Base-by-base conservation (phyloP, 1,140 invertebrate genomes). In the Drosophila chauvacae region DNA sequence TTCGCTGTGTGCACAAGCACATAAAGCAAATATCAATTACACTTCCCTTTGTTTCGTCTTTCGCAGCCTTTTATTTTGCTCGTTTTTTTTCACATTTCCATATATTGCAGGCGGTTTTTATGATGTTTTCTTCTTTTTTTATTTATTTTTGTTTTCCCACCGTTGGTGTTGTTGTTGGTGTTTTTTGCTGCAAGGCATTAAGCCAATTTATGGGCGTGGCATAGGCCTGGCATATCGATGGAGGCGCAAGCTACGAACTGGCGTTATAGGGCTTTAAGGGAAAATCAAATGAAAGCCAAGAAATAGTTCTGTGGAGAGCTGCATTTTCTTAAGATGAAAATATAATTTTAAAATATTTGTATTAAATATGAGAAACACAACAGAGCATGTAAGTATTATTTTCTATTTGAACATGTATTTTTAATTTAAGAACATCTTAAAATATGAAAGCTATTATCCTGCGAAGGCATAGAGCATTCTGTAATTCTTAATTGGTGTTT, bases 11-110 rank as follows among this genome's bases (percentile, higher is more conserved):
- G 69, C 64, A 68, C 62, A 44, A 56, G 64, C 48, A 71, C 64
- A 78, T 81, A 81, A 85, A 78, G 81, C 64, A 85, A 85, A 85
- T 85, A 85, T 85, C 82, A 86, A 86, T 85, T 86, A 85, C 79
- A 86, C 51, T 65, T 59, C 51, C 64, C 39, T 60, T 71, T 42
- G 56, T 35, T 72, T 44, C 47, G 66, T 44, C 75, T 62, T 60
- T 66, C 26, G 41, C 42, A 50, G 56, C 64, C 51, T 41, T 57
- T 71, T 44, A 41, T 60, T 58, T 59, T 26, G 0, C 13, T 53
- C 37, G 41, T 33, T 33, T 28, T 48, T 42, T 42, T 61, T 16
- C 35, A 59, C 42, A 39, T 70, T 44, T 28, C 44, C 18, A 33
- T 23, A 41, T 70, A 41, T 50, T 50, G 56, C 20, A 26, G 55